phyloP scores from a whole-genome alignment of 2,888 invertebrate species.

The Artemia sp. region DNA sequence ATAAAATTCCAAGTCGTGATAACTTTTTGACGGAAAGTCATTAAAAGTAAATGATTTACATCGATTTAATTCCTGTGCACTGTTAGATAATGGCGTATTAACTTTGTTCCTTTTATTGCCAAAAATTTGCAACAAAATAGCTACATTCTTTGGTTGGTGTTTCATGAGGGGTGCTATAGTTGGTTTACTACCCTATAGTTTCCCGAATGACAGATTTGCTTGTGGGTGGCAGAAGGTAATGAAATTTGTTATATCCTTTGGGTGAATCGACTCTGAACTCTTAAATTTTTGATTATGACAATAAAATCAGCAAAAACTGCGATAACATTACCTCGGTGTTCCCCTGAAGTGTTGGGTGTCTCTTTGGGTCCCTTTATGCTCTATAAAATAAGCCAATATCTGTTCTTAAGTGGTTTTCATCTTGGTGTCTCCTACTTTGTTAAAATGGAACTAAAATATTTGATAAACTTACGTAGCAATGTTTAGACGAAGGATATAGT shows the following conservation, averaged over 20 bases:
- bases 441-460: too few species aligned
- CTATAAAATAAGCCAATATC: too few species aligned
- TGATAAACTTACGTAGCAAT: too few species aligned
- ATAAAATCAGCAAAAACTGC: slow-evolving; percentile 11
- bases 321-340: slow-evolving; percentile 1
- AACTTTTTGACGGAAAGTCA: not conserved
- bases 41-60: slow-evolving; percentile 11
- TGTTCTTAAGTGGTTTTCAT: too few species aligned
- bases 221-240: slow-evolving; percentile 15
- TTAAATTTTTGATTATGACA: slow-evolving; percentile 4
- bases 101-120: slow-evolving; percentile 1
- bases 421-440: too few species aligned
- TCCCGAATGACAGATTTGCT: slow-evolving; percentile 8
- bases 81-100: slow-evolving; percentile 3
- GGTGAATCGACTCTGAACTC: not conserved
- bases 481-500: too few species aligned
- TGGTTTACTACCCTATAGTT: slow-evolving; percentile 14
- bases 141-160: not conserved
- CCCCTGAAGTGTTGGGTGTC: slow-evolving; percentile 2
- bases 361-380: too few species aligned
- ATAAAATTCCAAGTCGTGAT: slow-evolving; percentile 6
- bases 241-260: slow-evolving; percentile 10
- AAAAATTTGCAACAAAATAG: slow-evolving; percentile 15
- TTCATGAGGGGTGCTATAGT: slow-evolving; percentile 10
- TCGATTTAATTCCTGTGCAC: slow-evolving; percentile 12